phyloP scores from a whole-genome alignment of 2,113 vertebrate species.

The Entelurus aequoreus region DNA sequence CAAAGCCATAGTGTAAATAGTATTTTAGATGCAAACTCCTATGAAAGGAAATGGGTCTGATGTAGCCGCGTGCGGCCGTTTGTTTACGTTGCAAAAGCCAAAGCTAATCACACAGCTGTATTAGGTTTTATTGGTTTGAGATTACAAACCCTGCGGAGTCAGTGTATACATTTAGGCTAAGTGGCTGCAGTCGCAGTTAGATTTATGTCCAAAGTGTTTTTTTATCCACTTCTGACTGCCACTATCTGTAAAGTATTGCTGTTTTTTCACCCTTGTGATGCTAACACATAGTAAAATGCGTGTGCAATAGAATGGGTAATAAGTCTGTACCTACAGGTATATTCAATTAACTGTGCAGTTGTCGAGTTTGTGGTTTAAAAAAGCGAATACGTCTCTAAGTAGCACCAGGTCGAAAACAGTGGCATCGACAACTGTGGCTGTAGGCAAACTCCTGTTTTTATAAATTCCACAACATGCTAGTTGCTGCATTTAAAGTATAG shows the following conservation, averaged over 20 bases:
- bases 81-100: background rate
- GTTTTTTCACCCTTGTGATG: too few species aligned
- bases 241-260: background rate
- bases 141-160: background rate
- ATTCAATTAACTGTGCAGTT: too few species aligned
- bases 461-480: too few species aligned
- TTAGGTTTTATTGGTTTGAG: slow-evolving; percentile 1
- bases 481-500: too few species aligned
- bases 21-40: background rate
- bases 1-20: slow-evolving; percentile 3
- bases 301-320: too few species aligned
- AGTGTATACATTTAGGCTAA: background rate
- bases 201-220: background rate
- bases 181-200: background rate
- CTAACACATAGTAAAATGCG: too few species aligned
- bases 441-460: too few species aligned
- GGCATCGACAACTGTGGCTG: too few species aligned
- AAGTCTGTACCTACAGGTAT: too few species aligned
- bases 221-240: background rate
- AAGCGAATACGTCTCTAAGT: too few species aligned
- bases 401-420: too few species aligned
- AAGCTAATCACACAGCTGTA: slow-evolving; percentile 4
- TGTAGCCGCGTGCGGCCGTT: background rate
- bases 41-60: background rate
- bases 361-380: too few species aligned